A percentile compares a stretch with the other conserved stretches of the same genome.
phyloP scores from a whole-genome alignment of 2,888 invertebrate species.

The Hirtodrosophila confusa region DNA sequence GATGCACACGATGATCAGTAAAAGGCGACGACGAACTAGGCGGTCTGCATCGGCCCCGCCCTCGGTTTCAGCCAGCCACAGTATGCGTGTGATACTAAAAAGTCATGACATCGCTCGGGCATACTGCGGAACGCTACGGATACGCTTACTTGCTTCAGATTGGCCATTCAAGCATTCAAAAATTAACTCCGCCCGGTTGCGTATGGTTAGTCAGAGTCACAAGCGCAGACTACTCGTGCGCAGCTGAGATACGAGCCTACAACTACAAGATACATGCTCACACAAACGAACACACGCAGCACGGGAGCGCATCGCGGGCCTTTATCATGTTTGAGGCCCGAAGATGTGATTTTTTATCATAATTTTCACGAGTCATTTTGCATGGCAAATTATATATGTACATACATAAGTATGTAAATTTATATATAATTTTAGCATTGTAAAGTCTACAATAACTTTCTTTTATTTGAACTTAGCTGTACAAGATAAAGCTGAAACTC shows the following conservation, averaged over 20 bases:
- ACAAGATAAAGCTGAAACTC: too few relatives aligned
- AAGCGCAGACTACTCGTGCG: conserved; percentile 73
- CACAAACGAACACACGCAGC: conserved; percentile 8
- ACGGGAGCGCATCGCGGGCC: conserved; percentile 28
- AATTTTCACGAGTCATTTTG: too few relatives aligned
- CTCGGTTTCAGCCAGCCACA: conserved; percentile 39
- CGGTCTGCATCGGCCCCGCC: conserved; percentile 76
- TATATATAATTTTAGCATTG: too few relatives aligned
- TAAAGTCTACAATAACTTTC: too few relatives aligned
- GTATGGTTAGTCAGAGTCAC: conserved; percentile 77
- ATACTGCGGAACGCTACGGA: conserved; percentile 82
- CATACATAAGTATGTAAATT: too few relatives aligned
- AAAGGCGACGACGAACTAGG: conserved; percentile 40
- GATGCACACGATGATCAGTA: conserved; percentile 62
- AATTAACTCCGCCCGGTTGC: conserved; percentile 84
- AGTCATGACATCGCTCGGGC: conserved; percentile 81
- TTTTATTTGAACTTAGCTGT: too few relatives aligned
- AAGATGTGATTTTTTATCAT: neutral
- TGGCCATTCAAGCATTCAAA: conserved; percentile 84
- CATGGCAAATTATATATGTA: too few relatives aligned
- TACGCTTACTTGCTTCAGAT: conserved; percentile 84
- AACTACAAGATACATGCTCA: conserved; percentile 37
- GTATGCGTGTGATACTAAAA: conserved; percentile 68
- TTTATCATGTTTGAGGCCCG: neutral
- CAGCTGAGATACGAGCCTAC: conserved; percentile 64